These are phyloP conservation scores for Lacerta agilis DNA, from an alignment of 2,797 vertebrate species.

Conservation along the genomic window DNA sequence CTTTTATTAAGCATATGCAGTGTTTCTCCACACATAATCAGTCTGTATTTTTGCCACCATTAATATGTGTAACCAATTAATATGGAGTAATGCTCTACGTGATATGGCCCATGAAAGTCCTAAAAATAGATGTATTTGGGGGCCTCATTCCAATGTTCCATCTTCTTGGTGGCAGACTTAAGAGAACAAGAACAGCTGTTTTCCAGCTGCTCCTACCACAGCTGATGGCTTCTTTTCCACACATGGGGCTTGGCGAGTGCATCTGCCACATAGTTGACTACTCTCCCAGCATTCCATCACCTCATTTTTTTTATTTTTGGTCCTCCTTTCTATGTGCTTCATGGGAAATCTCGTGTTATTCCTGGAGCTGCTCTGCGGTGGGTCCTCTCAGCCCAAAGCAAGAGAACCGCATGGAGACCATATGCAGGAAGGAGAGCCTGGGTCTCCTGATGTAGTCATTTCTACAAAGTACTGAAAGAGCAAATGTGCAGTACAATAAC, in stretches of 20 bases:
- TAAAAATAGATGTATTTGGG: background rate
- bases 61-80: slow-evolving; percentile 10
- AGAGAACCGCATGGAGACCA: background rate
- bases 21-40: background rate
- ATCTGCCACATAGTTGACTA: slow-evolving; percentile 18
- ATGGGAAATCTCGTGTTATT: slow-evolving; percentile 14
- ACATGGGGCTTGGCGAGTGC: slow-evolving; percentile 11
- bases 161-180: background rate
- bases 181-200: slow-evolving; percentile 34
- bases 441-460: background rate
- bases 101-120: background rate
- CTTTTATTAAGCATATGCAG: background rate
- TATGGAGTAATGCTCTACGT: background rate
- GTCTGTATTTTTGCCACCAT: background rate
- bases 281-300: slow-evolving; percentile 27
- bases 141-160: background rate
- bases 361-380: slow-evolving; percentile 15
- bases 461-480: slow-evolving; percentile 19
- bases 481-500: background rate
- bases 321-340: slow-evolving; percentile 1
- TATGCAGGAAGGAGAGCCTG: background rate
- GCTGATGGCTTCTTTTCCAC: slow-evolving; percentile 22
- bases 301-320: slow-evolving; percentile 29
- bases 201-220: slow-evolving; percentile 34
- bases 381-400: slow-evolving; percentile 9